Percentiles rank a stretch among this genome's conserved stretches.
Evolutionary conservation across 2,888 invertebrate genomes (phyloP).

Genomic region (Drosophila tripunctata): DNA sequence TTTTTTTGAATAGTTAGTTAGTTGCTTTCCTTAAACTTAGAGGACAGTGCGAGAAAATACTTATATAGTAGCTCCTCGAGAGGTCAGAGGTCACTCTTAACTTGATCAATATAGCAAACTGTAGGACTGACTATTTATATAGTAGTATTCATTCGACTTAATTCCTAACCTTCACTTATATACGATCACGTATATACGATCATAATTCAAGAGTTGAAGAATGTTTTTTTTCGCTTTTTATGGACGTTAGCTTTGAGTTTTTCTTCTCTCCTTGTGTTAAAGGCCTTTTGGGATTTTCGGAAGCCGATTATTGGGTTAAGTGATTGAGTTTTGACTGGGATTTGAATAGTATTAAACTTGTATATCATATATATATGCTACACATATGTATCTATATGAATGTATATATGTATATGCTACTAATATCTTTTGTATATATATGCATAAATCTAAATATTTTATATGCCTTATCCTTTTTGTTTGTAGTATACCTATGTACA

Average conservation of each 20-base stretch:
- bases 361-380: constrained; percentile 11
- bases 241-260: constrained; percentile 70
- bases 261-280: constrained; percentile 38
- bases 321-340: not conserved
- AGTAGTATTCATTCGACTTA: constrained; percentile 25
- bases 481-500: constrained; percentile 60
- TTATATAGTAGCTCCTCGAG: constrained; percentile 14
- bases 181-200: too few species aligned
- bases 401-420: constrained; percentile 27
- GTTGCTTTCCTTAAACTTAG: constrained; percentile 26
- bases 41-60: constrained; percentile 24
- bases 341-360: constrained; percentile 27
- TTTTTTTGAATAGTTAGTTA: constrained; percentile 10
- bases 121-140: constrained; percentile 11
- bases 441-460: not conserved
- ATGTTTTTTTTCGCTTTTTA: constrained; percentile 29
- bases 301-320: constrained; percentile 38
- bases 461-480: constrained; percentile 36
- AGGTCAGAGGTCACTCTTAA: constrained; percentile 14
- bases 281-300: constrained; percentile 30
- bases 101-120: constrained; percentile 6
- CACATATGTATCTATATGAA: constrained; percentile 33
- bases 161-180: constrained; percentile 29
- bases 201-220: constrained; percentile 32
- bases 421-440: constrained; percentile 12